These are phyloP conservation scores for Pseudopleuronectes americanus DNA, from an alignment of 2,797 vertebrate genomes.

Conservation along the genomic window DNA sequence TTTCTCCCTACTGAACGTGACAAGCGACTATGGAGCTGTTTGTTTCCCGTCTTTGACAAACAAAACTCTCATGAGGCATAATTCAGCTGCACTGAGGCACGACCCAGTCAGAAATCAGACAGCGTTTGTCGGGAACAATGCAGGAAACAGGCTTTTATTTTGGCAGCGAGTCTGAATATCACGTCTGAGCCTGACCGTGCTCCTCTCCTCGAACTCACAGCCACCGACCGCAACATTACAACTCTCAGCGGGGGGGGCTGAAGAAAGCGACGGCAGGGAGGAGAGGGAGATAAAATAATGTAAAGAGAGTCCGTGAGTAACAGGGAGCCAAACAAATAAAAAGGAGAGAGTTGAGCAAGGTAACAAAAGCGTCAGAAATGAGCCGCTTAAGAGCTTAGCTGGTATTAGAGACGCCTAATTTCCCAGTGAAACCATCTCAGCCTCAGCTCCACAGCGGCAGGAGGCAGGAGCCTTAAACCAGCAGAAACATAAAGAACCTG, in stretches of 20 bases:
- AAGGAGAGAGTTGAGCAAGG: slow-evolving; percentile 46
- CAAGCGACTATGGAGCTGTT: slow-evolving; percentile 9
- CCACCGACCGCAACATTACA: slow-evolving; percentile 31
- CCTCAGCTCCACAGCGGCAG: slow-evolving; percentile 32
- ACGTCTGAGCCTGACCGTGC: slow-evolving; percentile 27
- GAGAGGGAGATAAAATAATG: neutral
- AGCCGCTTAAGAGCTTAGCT: slow-evolving; percentile 82
- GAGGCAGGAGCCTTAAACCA: slow-evolving; percentile 35
- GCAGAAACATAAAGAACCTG: slow-evolving; percentile 46
- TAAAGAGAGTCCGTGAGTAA: slow-evolving; percentile 18
- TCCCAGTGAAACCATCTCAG: slow-evolving; percentile 72
- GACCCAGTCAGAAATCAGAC: slow-evolving; percentile 31
- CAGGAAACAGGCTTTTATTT: slow-evolving; percentile 24
- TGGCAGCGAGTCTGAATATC: neutral
- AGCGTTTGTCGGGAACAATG: neutral
- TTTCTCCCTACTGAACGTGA: slow-evolving; percentile 1
- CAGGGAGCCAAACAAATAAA: slow-evolving; percentile 30
- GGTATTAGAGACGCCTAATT: slow-evolving; percentile 74
- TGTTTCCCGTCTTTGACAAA: slow-evolving; percentile 31
- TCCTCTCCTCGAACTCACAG: slow-evolving; percentile 67
- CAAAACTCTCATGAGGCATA: slow-evolving; percentile 18
- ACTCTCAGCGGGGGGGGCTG: slow-evolving; percentile 31
- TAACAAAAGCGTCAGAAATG: slow-evolving; percentile 77
- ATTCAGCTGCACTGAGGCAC: slow-evolving; percentile 13
- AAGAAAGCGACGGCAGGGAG: slow-evolving; percentile 23